Conservation (phyloP, 2,113 vertebrate genomes). For the Labrus mixtus region DNA sequence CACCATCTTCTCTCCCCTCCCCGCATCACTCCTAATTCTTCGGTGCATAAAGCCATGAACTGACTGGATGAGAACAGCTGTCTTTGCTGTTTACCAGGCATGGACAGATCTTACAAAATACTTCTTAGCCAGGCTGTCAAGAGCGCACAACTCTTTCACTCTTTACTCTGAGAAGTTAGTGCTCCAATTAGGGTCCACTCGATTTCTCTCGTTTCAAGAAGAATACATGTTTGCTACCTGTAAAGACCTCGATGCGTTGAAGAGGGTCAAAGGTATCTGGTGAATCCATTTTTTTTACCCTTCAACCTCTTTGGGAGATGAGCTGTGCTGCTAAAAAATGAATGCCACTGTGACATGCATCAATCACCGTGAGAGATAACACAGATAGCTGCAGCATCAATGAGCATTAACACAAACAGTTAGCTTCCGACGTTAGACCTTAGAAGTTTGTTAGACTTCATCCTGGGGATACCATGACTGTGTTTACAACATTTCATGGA, state of each 20-base stretch:
- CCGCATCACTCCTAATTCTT: constrained; percentile 60
- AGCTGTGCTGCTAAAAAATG: constrained; percentile 44
- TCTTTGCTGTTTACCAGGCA: constrained; percentile 56
- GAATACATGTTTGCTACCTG: too few relatives aligned
- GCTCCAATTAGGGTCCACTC: constrained; percentile 41
- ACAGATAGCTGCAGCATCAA: too few relatives aligned
- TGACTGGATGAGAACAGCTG: constrained; percentile 54
- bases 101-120: constrained; percentile 64
- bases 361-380: constrained; percentile 2
- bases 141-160: constrained; percentile 27
- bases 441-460: too few relatives aligned
- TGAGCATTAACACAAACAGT: too few relatives aligned
- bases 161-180: constrained; percentile 28
- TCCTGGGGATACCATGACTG: too few relatives aligned
- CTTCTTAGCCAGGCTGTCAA: constrained; percentile 30
- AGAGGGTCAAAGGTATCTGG: constrained; percentile 26
- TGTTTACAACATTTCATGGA: too few relatives aligned
- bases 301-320: constrained; percentile 60
- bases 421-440: too few relatives aligned
- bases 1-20: constrained; percentile 8
- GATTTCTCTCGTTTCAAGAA: constrained; percentile 8
- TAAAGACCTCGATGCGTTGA: constrained; percentile 8
- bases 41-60: constrained; percentile 39
- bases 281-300: constrained; percentile 17
- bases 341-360: constrained; percentile 19